These are phyloP conservation scores for Pycnomerus fuliginosus DNA, from an alignment of 2,888 invertebrate species.

Conservation along the genomic window DNA sequence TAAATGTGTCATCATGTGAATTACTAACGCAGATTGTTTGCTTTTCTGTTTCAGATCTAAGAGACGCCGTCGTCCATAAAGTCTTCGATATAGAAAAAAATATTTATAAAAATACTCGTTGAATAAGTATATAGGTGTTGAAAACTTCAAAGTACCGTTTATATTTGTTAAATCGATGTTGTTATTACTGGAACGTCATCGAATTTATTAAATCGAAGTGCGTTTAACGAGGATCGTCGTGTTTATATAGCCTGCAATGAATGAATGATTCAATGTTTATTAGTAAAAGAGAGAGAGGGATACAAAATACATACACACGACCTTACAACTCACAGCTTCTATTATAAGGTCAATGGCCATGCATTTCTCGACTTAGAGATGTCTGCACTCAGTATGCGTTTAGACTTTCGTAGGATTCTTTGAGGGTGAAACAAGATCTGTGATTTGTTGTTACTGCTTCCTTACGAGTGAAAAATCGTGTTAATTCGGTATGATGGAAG, in stretches of 20 bases:
- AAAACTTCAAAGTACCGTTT: constrained; percentile 25
- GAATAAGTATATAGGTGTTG: constrained; percentile 24
- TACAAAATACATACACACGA: constrained; percentile 31
- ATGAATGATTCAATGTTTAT: constrained; percentile 35
- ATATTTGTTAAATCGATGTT: constrained; percentile 26
- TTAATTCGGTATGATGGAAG: constrained; percentile 28
- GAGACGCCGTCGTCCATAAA: constrained; percentile 30
- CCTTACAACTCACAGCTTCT: constrained; percentile 40
- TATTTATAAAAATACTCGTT: constrained; percentile 19
- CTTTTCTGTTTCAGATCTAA: constrained; percentile 31
- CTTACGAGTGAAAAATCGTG: constrained; percentile 32
- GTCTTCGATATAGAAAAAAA: constrained; percentile 27
- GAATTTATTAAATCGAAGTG: constrained; percentile 24
- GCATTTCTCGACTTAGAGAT: constrained; percentile 41
- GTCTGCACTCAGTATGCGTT: constrained; percentile 41
- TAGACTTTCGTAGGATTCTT: constrained; percentile 22
- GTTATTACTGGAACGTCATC: constrained; percentile 16
- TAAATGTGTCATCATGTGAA: constrained; percentile 5
- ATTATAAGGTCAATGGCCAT: constrained; percentile 47
- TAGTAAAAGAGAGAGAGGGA: constrained; percentile 6
- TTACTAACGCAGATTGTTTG: constrained; percentile 8
- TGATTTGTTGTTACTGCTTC: background rate
- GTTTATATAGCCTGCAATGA: constrained; percentile 27
- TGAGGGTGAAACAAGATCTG: constrained; percentile 4
- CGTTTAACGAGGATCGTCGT: constrained; percentile 18